These are phyloP conservation scores for Apamea monoglypha DNA, from an alignment of 2,888 invertebrate species.

Conservation along the genomic window DNA sequence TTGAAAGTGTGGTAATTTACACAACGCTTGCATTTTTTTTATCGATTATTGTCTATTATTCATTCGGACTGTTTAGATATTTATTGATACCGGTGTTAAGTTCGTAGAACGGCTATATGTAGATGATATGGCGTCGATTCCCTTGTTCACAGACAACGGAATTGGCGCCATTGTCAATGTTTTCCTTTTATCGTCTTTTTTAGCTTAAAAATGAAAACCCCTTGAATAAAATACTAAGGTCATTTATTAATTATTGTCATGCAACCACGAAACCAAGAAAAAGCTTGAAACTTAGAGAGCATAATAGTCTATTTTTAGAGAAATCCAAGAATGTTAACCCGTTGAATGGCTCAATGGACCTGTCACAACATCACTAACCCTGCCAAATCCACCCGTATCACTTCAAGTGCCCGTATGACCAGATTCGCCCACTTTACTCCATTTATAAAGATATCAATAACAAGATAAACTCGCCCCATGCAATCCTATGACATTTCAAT, in stretches of 20 bases:
- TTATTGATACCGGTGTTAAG: neutral
- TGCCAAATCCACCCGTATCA: slow-evolving; percentile 85
- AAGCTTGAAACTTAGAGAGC: neutral
- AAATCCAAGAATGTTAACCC: slow-evolving; percentile 61
- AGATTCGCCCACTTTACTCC: slow-evolving; percentile 86
- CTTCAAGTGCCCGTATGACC: slow-evolving; percentile 84
- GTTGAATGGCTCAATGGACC: slow-evolving; percentile 75
- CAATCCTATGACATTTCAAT: slow-evolving; percentile 77
- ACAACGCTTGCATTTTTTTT: slow-evolving; percentile 40
- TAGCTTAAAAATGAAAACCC: neutral
- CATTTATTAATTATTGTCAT: neutral
- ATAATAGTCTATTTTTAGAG: slow-evolving; percentile 3
- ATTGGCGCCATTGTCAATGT: neutral
- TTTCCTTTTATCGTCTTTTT: neutral
- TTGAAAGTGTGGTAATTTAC: slow-evolving; percentile 44
- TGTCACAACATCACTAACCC: slow-evolving; percentile 80
- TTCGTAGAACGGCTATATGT: neutral
- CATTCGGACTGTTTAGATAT: neutral
- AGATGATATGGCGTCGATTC: no score
- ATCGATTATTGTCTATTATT: slow-evolving; percentile 1
- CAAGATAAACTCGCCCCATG: slow-evolving; percentile 82
- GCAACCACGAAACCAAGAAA: neutral
- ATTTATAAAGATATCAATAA: slow-evolving; percentile 89
- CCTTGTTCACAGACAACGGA: no score
- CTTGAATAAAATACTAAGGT: no score